phyloP scores from a whole-genome alignment of 2,797 vertebrate species.

The Ceryle rudis region DNA sequence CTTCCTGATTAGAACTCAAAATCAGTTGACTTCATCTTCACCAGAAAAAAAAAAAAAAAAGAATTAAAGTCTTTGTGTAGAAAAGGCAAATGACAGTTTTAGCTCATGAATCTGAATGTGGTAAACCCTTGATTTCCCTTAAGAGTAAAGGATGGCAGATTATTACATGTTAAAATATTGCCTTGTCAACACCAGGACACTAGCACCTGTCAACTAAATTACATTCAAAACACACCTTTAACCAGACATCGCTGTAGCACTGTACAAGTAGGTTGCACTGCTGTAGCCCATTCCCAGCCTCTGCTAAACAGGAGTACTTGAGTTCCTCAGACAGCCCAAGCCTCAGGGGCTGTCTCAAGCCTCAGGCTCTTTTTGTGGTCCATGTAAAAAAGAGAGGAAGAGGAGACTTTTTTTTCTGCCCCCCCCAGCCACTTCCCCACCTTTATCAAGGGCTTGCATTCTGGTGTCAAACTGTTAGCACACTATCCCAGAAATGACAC shows the following conservation, averaged over 20 bases:
- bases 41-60: not conserved
- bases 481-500: not conserved
- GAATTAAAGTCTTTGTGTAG: not conserved
- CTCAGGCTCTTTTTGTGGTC: not conserved
- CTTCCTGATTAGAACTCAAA: constrained; percentile 62
- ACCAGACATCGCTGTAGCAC: not conserved
- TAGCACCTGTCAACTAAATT: not conserved
- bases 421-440: not conserved
- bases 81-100: not conserved
- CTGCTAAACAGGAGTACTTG: not conserved
- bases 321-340: not conserved
- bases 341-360: not conserved
- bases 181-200: not conserved
- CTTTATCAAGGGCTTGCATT: not conserved
- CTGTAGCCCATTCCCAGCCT: not conserved
- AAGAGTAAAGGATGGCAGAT: not conserved
- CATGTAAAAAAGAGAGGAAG: not conserved
- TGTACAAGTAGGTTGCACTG: not conserved
- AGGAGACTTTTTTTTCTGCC: not conserved
- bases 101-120: not conserved
- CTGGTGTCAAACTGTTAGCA: not conserved
- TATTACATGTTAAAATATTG: not conserved
- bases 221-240: not conserved
- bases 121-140: not conserved
- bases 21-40: constrained; percentile 42